Evolutionary conservation across 1,140 invertebrate species (phyloP), one percentile per base, ranked within the genome.

Genomic region (Aethina tumida): DNA sequence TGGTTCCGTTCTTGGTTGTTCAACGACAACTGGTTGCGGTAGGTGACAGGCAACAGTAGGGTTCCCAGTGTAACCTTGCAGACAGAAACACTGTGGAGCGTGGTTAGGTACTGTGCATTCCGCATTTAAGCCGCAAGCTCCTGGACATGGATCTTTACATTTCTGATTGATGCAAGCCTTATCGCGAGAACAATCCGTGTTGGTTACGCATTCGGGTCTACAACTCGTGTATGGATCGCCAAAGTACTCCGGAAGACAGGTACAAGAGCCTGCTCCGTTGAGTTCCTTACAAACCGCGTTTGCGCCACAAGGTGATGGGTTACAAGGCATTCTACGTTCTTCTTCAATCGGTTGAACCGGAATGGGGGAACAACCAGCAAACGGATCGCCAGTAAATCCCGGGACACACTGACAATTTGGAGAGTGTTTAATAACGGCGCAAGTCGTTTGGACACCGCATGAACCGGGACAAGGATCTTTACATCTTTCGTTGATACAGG

Each of bases 91-190:
- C 45, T 78, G 73, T 22, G 83, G 79, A 30, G 77, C 75, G 62
- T 88, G 84, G 57, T 83, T 84, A 18, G 77, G 68, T 1, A 87
- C 80, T 51, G 73, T 71, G 59, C 85, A 90, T 49, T 77, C 70
- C n/a, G 84, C 77, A 49, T 81, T 81, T 18, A 78, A 58, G 16
- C 84, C 84, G 60, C 84, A 84, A 31, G 71, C 73, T 14, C 80
- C 81, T 15, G 71, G 63, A 53, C 79, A 83, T 27, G 79, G 78
- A 61, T 82, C 72, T 49, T 68, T 68, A 57, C 79, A 81, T 62
- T 77, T 78, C 37, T 75, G 71, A 45, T 71, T 71, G 16, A 78
- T 68, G 45, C 79, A 82, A n/a, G 77, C 72, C 59, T 71, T 72
- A 50, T 74, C 70, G 27, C 59, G 59, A 3, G 75, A 64, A 62